Base-by-base conservation (phyloP, 2,888 invertebrate genomes). In the Stratiomys singularior region DNA sequence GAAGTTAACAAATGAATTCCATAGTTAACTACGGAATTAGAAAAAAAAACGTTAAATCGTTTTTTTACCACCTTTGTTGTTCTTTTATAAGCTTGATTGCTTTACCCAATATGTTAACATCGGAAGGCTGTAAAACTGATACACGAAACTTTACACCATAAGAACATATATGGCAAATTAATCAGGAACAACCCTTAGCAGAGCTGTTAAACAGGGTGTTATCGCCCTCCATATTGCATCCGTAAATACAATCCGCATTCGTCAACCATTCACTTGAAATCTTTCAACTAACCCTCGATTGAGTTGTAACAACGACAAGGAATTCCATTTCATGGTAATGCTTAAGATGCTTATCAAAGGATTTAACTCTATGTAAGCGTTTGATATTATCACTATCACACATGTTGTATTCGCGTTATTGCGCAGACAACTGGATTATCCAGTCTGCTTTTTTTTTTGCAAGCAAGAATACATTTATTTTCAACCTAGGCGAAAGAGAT, bases 351-450 rank as follows among this genome's bases (percentile, higher is more conserved):
- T 23, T 58, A 74, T 74, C 74, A 37, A 37, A 58, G 74, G 74
- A 74, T 74, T 74, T 74, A 74, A 74, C 74, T 69, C 69, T 74
- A 74, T 47, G 60, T 74, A 74, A 74, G 58, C 74, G 60, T 74
- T 74, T 74, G 74, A 74, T 74, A 58, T 37, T 74, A 74, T 74
- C 74, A 37, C 18, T 21, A 60, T 23, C 74, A 74, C 74, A 74
- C 74, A 74, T 74, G 74, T 74, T 74, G 58, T 58, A 27, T 74
- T 58, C 74, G 58, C 69, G 69, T 47, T 25, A 74, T 28, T 52
- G 74, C 74, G 60, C 58, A 74, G 58, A 60, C 74, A 74, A 74
- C 60, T 37, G 58, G 74, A 60, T 74, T 74, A 74, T 58, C 74
- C 69, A 69, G 58, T 74, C 58, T 37, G 2, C n/a, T n/a, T n/a